Conservation (phyloP, 2,113 vertebrate species). For the Sminthopsis crassicaudata region DNA sequence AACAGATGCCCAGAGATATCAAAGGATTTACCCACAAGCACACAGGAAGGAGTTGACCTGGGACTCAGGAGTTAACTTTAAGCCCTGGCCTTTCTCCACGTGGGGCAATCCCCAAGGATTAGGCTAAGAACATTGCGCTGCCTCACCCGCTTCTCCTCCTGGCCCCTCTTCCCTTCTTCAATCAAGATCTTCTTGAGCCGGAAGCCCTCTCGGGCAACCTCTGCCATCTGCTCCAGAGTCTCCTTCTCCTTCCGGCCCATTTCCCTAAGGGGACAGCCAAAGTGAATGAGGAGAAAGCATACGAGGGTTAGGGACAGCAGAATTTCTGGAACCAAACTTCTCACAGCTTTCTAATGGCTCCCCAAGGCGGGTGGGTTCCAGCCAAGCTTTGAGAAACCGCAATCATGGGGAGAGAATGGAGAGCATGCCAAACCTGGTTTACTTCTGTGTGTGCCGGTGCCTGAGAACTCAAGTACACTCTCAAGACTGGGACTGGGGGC, state of each 20-base stretch:
- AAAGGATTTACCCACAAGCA: not conserved
- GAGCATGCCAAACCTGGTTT: not conserved
- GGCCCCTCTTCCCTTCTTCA: constrained; percentile 89
- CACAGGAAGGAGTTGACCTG: not conserved
- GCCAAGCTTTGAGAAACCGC: not conserved
- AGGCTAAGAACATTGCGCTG: not conserved
- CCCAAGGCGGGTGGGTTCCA: not conserved
- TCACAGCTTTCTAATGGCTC: not conserved
- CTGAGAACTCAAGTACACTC: rapidly evolving
- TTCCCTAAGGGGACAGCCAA: constrained; percentile 84
- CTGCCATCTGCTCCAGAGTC: constrained; percentile 88
- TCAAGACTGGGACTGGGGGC: rapidly evolving
- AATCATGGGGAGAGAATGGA: not conserved
- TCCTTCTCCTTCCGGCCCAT: constrained; percentile 90
- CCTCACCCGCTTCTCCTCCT: constrained; percentile 92
- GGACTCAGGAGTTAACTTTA: not conserved
- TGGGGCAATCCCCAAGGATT: not conserved
- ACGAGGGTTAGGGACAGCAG: not conserved
- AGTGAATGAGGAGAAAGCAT: not conserved
- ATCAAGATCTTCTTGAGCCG: constrained; percentile 90
- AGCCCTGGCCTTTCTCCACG: not conserved
- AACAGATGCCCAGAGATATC: not conserved
- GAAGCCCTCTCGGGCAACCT: constrained; percentile 92
- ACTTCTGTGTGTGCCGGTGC: rapidly evolving
- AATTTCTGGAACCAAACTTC: not conserved